Percentiles rank a stretch among this genome's conserved stretches.
Evolutionary conservation across 92 coral and sea anemone genomes (phyloP).

Genomic region (Zoanthus sociatus): DNA sequence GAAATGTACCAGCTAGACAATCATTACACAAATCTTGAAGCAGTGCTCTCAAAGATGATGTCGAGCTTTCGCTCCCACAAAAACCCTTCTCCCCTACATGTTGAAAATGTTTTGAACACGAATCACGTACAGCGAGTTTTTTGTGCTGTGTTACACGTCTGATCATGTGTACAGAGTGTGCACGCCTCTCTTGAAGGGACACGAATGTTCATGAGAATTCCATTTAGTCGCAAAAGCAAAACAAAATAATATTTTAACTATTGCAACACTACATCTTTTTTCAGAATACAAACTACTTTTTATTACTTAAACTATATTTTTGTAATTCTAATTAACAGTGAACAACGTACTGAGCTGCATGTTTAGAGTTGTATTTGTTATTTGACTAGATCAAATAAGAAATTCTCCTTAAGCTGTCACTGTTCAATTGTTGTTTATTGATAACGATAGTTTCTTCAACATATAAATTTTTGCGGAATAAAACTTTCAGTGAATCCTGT

Average conservation of each 20-base stretch:
- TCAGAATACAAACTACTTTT: neutral
- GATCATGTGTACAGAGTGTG: constrained; percentile 9
- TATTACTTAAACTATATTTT: neutral
- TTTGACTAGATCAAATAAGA: neutral
- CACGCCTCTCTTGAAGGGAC: neutral
- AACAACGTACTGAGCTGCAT: no score
- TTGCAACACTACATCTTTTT: neutral
- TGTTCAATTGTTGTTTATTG: neutral
- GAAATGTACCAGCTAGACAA: neutral
- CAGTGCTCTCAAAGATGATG: constrained; percentile 4
- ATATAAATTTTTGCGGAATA: no score
- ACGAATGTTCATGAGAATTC: neutral
- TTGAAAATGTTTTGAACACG: neutral
- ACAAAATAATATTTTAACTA: neutral
- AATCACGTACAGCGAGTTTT: neutral
- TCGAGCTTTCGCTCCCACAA: constrained; percentile 38
- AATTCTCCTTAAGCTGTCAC: neutral
- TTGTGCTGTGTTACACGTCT: constrained; percentile 23
- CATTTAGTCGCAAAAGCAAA: neutral
- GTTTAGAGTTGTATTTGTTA: neutral
- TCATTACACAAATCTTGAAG: neutral
- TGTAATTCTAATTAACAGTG: neutral
- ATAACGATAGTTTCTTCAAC: no score
- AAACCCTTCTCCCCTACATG: constrained; percentile 19
- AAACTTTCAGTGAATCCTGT: no score